Evolutionary conservation across 2,797 vertebrate genomes (phyloP).

Genomic region (Chiroxiphia lanceolata): DNA sequence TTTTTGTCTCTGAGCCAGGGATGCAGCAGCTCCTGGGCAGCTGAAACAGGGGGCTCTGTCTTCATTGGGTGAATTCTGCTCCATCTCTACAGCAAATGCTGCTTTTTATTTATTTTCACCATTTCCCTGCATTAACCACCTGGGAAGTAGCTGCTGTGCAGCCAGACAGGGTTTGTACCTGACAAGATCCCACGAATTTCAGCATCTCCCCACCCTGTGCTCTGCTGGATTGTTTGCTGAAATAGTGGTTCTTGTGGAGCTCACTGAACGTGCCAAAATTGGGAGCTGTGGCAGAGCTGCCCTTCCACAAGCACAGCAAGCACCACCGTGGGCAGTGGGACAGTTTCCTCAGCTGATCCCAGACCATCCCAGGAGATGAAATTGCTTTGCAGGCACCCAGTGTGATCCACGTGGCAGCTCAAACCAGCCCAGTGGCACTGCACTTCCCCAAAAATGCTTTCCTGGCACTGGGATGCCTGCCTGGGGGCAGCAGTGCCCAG

Average conservation of each 20-base stretch:
- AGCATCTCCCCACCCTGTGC: not conserved
- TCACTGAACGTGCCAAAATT: not conserved
- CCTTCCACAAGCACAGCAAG: accelerated
- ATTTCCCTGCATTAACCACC: not conserved
- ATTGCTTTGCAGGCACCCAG: accelerated
- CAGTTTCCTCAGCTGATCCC: not conserved
- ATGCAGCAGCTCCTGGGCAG: not conserved
- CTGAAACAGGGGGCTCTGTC: not conserved
- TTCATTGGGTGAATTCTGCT: not conserved
- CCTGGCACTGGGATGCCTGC: not conserved
- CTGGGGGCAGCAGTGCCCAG: not conserved
- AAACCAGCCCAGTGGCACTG: not conserved
- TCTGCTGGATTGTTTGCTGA: not conserved
- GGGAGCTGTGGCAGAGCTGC: not conserved
- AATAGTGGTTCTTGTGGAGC: not conserved
- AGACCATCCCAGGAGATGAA: not conserved
- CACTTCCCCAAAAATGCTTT: not conserved
- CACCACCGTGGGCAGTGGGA: not conserved
- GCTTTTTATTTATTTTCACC: not conserved
- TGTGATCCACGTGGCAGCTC: not conserved
- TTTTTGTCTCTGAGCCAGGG: not conserved
- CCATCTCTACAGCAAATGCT: not conserved
- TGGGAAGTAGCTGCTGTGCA: not conserved
- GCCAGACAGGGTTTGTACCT: not conserved
- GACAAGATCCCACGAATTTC: not conserved